These are phyloP conservation scores for Taxidea taxus DNA, from an alignment of 2,113 vertebrate genomes.

Conservation along the genomic window DNA sequence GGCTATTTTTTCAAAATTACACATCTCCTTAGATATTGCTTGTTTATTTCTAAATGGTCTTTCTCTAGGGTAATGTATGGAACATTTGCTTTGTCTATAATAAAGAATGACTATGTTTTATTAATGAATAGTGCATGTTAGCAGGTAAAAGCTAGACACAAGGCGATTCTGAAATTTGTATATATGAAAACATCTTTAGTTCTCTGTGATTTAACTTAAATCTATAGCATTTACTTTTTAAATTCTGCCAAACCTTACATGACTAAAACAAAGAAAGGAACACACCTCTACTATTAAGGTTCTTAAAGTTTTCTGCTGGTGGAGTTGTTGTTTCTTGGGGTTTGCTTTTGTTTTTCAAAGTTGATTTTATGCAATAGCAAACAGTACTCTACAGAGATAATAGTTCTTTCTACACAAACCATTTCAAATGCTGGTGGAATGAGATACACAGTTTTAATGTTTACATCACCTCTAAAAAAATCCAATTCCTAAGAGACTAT, in stretches of 20 bases:
- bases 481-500: background rate
- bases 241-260: background rate
- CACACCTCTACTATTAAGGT: background rate
- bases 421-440: background rate
- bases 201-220: background rate
- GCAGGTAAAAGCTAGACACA: background rate
- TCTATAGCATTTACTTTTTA: background rate
- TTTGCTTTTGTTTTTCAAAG: background rate
- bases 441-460: background rate
- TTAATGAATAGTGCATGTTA: conserved; percentile 52
- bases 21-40: conserved; percentile 63
- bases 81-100: conserved; percentile 55
- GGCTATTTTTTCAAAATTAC: conserved; percentile 68
- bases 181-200: background rate
- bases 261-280: background rate
- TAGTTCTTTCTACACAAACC: background rate
- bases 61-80: conserved; percentile 59
- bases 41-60: conserved; percentile 70
- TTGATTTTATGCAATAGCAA: background rate
- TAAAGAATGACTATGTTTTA: conserved; percentile 63
- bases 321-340: background rate
- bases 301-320: too few relatives aligned
- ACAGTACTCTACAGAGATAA: background rate
- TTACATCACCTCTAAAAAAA: background rate
- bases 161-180: background rate